Evolutionary conservation across 2,113 vertebrate genomes (phyloP).

Genomic region (Chionis minor): DNA sequence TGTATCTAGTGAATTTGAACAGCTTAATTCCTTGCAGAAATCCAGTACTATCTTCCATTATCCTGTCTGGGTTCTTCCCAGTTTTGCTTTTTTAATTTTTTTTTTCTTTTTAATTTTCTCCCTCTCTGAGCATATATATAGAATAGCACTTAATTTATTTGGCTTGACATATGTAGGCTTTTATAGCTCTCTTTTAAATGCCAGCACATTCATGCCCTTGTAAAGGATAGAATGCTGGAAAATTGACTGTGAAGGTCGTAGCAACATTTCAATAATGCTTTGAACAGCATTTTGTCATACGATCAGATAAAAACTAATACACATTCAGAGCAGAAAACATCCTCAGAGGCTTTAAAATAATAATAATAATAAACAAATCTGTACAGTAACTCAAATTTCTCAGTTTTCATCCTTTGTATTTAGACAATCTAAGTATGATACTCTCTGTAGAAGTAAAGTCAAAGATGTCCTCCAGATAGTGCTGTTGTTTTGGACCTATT

Average conservation of each 20-base stretch:
- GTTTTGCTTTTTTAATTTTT: neutral
- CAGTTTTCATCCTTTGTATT: neutral
- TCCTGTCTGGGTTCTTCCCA: neutral
- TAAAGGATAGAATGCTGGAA: neutral
- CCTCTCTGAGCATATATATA: neutral
- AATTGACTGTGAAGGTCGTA: slow-evolving; percentile 1
- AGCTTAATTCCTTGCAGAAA: neutral
- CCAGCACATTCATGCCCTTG: neutral
- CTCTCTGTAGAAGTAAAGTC: neutral
- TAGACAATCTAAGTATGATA: neutral
- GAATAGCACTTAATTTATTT: neutral
- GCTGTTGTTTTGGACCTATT: neutral
- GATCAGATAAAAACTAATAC: neutral
- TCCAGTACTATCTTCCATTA: neutral
- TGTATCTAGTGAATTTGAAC: neutral
- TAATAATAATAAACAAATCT: neutral
- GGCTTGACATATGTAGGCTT: neutral
- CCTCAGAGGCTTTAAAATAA: neutral
- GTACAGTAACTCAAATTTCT: neutral
- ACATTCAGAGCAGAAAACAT: neutral
- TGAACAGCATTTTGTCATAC: neutral
- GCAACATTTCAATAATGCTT: neutral
- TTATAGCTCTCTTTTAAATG: neutral
- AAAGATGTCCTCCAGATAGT: neutral
- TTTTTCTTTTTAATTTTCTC: neutral